phyloP scores from a whole-genome alignment of 2,888 invertebrate genomes.

The Hypomecis punctinalis region DNA sequence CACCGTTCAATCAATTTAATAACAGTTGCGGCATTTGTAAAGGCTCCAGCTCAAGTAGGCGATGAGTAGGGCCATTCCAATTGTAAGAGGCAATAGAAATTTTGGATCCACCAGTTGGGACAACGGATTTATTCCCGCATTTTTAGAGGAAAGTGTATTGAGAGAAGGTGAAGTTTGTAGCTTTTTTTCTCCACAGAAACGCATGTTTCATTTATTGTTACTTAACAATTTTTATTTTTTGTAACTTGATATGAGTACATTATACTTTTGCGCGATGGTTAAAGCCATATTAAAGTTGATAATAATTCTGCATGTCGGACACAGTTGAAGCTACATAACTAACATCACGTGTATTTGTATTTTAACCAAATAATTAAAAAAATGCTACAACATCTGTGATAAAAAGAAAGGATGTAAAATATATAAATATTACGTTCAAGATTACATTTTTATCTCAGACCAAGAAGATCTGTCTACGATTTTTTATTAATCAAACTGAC shows the following conservation, averaged over 20 bases:
- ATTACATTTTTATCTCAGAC: no score
- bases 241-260: neutral
- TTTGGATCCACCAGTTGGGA: neutral
- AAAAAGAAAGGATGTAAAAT: no score
- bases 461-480: no score
- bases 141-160: no score
- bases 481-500: no score
- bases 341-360: no score
- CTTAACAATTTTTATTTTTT: neutral
- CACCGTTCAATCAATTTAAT: neutral
- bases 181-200: conserved; percentile 11
- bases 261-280: neutral
- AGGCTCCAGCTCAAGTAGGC: conserved; percentile 12
- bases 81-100: neutral
- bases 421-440: no score
- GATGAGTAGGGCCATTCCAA: neutral
- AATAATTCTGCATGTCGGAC: no score
- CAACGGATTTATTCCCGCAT: neutral
- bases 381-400: no score
- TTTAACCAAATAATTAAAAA: no score
- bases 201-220: neutral
- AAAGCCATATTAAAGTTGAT: neutral
- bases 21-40: conserved; percentile 1
- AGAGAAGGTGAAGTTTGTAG: neutral
- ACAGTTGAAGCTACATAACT: no score